A percentile compares a stretch with the other conserved stretches of the same genome.
Conservation (phyloP, 2,888 invertebrate genomes). For the Oxyteleia sp. region DNA sequence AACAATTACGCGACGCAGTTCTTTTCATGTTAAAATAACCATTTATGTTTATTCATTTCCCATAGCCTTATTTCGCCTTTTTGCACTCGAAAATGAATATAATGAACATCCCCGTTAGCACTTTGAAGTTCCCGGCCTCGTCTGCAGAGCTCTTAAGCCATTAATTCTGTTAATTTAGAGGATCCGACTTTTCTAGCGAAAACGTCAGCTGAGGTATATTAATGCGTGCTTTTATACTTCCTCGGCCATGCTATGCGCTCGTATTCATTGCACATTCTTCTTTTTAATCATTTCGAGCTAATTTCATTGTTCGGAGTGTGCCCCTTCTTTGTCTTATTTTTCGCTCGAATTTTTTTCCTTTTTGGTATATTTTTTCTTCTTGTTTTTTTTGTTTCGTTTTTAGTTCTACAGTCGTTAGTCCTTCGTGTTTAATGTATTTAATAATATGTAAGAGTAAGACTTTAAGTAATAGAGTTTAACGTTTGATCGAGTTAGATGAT, state of each 20-base stretch:
- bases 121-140: too few species aligned
- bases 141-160: too few species aligned
- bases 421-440: background rate
- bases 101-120: too few species aligned
- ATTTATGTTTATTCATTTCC: too few species aligned
- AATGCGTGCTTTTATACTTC: slow-evolving; percentile 73
- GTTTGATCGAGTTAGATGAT: slow-evolving; percentile 10
- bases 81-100: too few species aligned
- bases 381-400: slow-evolving; percentile 9
- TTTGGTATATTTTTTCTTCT: background rate
- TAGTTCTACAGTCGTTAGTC: slow-evolving; percentile 4
- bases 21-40: too few species aligned
- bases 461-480: background rate
- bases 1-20: too few species aligned
- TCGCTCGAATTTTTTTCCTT: slow-evolving; percentile 7
- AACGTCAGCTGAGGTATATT: slow-evolving; percentile 73
- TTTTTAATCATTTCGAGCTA: slow-evolving; percentile 71
- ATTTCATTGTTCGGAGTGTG: slow-evolving; percentile 63
- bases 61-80: too few species aligned
- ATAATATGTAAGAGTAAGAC: background rate
- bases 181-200: slow-evolving; percentile 73
- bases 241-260: slow-evolving; percentile 61
- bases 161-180: slow-evolving; percentile 82
- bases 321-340: slow-evolving; percentile 22
- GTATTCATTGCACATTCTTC: slow-evolving; percentile 68